Conservation (phyloP, 2,113 vertebrate species). For the Solea senegalensis region DNA sequence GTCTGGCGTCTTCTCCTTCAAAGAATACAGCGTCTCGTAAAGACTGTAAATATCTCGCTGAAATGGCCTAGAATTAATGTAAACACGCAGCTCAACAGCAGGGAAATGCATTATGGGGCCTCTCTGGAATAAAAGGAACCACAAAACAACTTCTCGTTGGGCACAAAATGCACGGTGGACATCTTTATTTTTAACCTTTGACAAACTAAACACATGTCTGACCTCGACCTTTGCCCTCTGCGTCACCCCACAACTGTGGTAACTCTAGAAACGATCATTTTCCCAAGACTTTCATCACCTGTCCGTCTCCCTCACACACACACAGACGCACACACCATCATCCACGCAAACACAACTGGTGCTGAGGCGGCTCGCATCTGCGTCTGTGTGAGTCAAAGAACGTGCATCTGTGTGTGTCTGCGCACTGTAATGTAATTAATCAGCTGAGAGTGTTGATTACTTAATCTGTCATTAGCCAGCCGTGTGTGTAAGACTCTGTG, state of each 20-base stretch:
- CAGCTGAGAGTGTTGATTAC: constrained; percentile 75
- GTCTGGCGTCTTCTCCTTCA: neutral
- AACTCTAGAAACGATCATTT: constrained; percentile 39
- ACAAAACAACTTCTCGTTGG: neutral
- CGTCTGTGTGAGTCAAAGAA: constrained; percentile 9
- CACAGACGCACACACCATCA: constrained; percentile 31
- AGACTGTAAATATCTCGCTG: neutral
- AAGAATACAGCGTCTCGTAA: neutral
- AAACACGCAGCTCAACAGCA: neutral
- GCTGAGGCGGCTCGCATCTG: constrained; percentile 46
- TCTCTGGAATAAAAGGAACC: neutral
- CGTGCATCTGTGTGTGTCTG: constrained; percentile 14
- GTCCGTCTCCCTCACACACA: neutral
- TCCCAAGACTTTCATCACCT: constrained; percentile 48
- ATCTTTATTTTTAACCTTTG: constrained; percentile 15
- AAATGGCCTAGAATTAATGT: neutral
- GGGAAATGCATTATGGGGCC: neutral
- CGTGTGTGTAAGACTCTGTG: constrained; percentile 20
- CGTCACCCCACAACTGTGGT: constrained; percentile 12
- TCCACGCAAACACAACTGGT: constrained; percentile 53
- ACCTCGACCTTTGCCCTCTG: constrained; percentile 35
- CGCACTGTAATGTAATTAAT: constrained; percentile 72
- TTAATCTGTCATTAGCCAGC: constrained; percentile 77
- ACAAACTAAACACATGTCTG: constrained; percentile 11
- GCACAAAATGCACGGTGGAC: neutral